A percentile compares a stretch with the other conserved stretches of the same genome.
Evolutionary conservation across 2,888 invertebrate genomes (phyloP).

Genomic region (Diarsia rubi): DNA sequence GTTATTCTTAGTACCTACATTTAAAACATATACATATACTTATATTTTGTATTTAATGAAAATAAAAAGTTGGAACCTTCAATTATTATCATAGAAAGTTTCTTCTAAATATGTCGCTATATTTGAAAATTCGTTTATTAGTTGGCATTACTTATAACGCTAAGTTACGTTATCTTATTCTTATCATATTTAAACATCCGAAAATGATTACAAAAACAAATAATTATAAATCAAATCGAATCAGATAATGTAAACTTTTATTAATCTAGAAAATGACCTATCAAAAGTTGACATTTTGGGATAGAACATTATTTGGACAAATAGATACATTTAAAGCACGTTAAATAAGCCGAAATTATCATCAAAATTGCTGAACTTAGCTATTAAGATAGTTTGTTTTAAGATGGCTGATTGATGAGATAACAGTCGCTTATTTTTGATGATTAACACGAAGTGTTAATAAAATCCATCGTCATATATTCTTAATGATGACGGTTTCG

Average conservation of each 20-base stretch:
- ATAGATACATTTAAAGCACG: constrained; percentile 20
- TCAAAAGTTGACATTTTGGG: neutral
- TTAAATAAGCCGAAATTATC: constrained; percentile 8
- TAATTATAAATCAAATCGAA: neutral
- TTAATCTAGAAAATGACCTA: neutral
- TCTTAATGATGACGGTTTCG: neutral
- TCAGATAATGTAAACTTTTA: neutral
- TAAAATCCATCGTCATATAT: no score
- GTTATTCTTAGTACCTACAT: neutral
- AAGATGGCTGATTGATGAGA: neutral
- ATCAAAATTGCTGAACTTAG: constrained; percentile 14
- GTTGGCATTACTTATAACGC: neutral
- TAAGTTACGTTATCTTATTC: neutral
- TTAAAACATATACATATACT: neutral
- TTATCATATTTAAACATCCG: neutral
- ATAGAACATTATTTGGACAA: neutral
- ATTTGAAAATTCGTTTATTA: neutral
- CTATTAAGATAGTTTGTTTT: neutral
- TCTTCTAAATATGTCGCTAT: no score
- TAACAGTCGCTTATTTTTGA: neutral
- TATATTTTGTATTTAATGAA: no score
- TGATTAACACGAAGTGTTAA: no score
- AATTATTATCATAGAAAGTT: neutral
- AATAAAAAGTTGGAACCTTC: neutral
- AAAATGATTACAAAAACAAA: neutral